Percentiles rank a stretch among this genome's conserved stretches.
phyloP scores from a whole-genome alignment of 2,797 vertebrate species.

The Rhincodon typus region DNA sequence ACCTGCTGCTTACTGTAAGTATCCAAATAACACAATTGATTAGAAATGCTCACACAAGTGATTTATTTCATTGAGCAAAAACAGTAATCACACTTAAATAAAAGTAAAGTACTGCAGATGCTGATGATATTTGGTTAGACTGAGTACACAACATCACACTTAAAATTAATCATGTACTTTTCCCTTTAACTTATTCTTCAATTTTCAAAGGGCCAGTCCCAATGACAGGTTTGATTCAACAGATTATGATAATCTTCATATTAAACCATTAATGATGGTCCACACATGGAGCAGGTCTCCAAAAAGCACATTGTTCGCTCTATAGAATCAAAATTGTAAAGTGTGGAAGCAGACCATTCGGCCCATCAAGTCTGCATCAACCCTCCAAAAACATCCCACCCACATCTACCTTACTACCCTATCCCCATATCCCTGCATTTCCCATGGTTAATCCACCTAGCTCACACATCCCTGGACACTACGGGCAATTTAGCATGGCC shows the following conservation, averaged over 20 bases:
- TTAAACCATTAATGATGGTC: background rate
- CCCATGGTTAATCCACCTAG: too few species aligned
- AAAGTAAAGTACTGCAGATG: too few species aligned
- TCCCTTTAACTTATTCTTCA: background rate
- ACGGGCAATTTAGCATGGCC: too few species aligned
- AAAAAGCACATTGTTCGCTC: too few species aligned
- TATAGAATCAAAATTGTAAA: too few species aligned
- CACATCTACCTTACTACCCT: too few species aligned
- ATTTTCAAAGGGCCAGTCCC: background rate
- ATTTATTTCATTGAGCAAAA: background rate
- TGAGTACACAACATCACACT: background rate
- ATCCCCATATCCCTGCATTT: too few species aligned
- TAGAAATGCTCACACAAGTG: background rate
- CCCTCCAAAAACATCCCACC: too few species aligned
- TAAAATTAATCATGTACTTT: background rate
- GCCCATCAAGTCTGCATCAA: too few species aligned
- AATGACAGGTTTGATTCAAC: background rate
- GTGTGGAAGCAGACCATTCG: too few species aligned
- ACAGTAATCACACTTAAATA: background rate
- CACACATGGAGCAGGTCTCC: background rate
- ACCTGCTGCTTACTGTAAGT: background rate
- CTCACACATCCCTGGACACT: too few species aligned
- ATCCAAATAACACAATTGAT: background rate
- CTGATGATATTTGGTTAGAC: background rate
- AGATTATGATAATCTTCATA: background rate